These are phyloP conservation scores for Drosophila aff. DNA, from an alignment of 1,140 invertebrate genomes.

Conservation along the genomic window DNA sequence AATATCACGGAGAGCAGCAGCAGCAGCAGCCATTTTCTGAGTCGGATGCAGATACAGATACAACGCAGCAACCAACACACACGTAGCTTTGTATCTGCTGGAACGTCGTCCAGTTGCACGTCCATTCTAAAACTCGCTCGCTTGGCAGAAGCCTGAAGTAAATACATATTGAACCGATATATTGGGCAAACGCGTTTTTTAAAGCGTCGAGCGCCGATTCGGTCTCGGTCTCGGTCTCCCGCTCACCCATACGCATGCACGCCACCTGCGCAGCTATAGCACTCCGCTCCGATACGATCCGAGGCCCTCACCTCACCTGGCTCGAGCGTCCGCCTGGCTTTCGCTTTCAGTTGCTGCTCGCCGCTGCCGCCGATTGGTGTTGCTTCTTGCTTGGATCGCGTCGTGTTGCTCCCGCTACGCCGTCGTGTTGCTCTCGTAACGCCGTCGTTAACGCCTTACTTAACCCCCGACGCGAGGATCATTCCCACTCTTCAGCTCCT, in stretches of 20 bases:
- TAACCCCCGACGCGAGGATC: constrained; percentile 27
- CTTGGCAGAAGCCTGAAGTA: constrained; percentile 46
- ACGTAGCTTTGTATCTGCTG: constrained; percentile 14
- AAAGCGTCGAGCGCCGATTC: constrained; percentile 20
- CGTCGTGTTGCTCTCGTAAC: constrained; percentile 9
- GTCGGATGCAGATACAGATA: constrained; percentile 35
- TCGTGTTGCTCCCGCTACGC: constrained; percentile 25
- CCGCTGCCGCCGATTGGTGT: constrained; percentile 77
- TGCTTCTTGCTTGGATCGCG: constrained; percentile 48
- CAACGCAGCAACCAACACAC: not conserved
- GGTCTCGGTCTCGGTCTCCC: constrained; percentile 25
- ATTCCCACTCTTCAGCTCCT: not conserved
- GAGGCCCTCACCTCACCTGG: constrained; percentile 66
- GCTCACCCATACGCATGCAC: constrained; percentile 29
- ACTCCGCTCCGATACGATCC: constrained; percentile 49
- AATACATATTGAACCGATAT: constrained; percentile 49
- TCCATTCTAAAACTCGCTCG: constrained; percentile 50
- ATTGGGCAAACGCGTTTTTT: constrained; percentile 62
- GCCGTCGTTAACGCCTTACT: constrained; percentile 23
- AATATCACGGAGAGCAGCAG: constrained; percentile 57
- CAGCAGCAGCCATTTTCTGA: constrained; percentile 48
- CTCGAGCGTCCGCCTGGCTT: constrained; percentile 53
- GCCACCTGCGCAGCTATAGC: constrained; percentile 20
- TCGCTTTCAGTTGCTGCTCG: constrained; percentile 83
- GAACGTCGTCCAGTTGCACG: constrained; percentile 28